A percentile compares a stretch with the other conserved stretches of the same genome.
These are phyloP conservation scores for Phainopepla nitens DNA, from an alignment of 2,113 vertebrate genomes.

Conservation along the genomic window DNA sequence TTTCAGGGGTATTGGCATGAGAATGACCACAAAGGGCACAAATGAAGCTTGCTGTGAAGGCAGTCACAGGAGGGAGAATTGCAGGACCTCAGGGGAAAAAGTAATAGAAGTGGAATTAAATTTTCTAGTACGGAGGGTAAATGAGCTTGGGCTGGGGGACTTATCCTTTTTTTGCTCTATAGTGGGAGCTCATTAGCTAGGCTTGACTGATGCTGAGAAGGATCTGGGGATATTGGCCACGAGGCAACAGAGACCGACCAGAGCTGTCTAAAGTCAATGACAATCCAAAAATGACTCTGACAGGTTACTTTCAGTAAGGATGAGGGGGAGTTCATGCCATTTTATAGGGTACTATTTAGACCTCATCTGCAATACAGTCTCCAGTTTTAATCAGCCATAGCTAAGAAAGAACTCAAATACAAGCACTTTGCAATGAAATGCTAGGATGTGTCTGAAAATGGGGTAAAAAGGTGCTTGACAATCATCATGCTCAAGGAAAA, in stretches of 20 bases:
- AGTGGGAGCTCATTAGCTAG: neutral
- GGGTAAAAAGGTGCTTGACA: neutral
- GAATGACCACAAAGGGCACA: neutral
- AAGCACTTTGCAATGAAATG: neutral
- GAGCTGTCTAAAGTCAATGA: neutral
- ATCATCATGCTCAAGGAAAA: neutral
- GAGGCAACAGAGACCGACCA: neutral
- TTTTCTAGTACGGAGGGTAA: neutral
- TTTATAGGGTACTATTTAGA: neutral
- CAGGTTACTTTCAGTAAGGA: neutral
- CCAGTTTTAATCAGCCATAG: slow-evolving; percentile 6
- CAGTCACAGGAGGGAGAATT: neutral
- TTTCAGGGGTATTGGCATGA: fast-evolving
- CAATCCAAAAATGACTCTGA: neutral
- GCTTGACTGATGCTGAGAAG: neutral
- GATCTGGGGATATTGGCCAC: neutral
- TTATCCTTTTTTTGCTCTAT: neutral
- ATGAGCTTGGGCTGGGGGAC: neutral
- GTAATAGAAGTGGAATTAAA: neutral
- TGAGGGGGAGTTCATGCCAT: neutral
- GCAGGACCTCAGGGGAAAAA: neutral
- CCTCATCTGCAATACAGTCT: neutral
- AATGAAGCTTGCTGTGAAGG: neutral
- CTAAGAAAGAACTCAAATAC: neutral
- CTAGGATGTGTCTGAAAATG: neutral